Conservation (phyloP, 2,888 invertebrate genomes). For the Dynastes maya region DNA sequence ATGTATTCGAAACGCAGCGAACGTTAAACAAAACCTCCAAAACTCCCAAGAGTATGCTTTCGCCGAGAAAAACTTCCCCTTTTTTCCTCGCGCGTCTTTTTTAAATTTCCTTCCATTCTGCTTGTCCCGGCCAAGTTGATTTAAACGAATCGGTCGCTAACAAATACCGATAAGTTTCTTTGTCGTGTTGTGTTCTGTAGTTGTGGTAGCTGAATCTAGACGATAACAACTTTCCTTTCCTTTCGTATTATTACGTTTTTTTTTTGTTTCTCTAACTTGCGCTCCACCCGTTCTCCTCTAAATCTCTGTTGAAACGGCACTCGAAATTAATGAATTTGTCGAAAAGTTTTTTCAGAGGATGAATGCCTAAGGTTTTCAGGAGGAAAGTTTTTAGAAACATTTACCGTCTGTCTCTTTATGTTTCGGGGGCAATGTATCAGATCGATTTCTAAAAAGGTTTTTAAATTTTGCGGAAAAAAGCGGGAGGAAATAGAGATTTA, state of each 20-base stretch:
- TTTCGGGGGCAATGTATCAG: slow-evolving; percentile 12
- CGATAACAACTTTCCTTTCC: slow-evolving; percentile 42
- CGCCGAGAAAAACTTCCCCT: slow-evolving; percentile 28
- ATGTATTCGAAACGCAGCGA: slow-evolving; percentile 21
- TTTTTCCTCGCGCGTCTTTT: slow-evolving; percentile 35
- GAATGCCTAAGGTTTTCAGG: slow-evolving; percentile 30
- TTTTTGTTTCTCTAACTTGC: slow-evolving; percentile 37
- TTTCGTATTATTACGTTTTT: slow-evolving; percentile 35
- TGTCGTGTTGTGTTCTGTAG: slow-evolving; percentile 31
- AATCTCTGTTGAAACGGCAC: slow-evolving; percentile 20
- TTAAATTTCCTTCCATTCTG: slow-evolving; percentile 25
- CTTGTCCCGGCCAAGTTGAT: slow-evolving; percentile 33
- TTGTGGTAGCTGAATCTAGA: slow-evolving; percentile 29
- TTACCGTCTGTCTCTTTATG: slow-evolving; percentile 1
- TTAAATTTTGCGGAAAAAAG: neutral
- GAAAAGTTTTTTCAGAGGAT: slow-evolving; percentile 39
- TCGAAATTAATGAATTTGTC: slow-evolving; percentile 43
- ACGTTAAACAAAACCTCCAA: slow-evolving; percentile 37
- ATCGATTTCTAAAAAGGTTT: slow-evolving; percentile 41
- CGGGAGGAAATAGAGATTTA: neutral
- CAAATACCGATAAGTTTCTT: slow-evolving; percentile 46
- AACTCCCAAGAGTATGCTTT: slow-evolving; percentile 40
- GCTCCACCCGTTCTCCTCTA: slow-evolving; percentile 12
- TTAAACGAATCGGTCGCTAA: slow-evolving; percentile 40
- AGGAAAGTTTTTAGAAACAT: slow-evolving; percentile 43